Evolutionary conservation across 1,140 invertebrate genomes (phyloP).

Genomic region (Orius insidiosus): DNA sequence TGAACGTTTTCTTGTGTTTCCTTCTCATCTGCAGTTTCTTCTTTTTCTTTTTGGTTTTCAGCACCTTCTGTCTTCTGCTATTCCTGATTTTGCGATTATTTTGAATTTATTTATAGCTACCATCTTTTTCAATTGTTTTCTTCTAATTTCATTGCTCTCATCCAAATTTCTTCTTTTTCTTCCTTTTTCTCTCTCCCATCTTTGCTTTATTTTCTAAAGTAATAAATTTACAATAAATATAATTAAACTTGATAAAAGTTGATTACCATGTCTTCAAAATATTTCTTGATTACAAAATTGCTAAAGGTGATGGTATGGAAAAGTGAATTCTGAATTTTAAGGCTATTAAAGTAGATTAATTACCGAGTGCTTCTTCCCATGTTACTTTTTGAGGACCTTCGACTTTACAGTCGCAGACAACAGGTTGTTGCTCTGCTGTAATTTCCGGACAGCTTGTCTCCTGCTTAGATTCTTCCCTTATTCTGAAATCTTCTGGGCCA

Average conservation of each 20-base stretch:
- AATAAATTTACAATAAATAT: no score
- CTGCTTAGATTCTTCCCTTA: background rate
- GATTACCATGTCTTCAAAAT: background rate
- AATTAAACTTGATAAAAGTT: no score
- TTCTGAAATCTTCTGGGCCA: constrained; percentile 9
- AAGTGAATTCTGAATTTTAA: background rate
- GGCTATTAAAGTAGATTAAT: background rate
- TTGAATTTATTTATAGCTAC: no score
- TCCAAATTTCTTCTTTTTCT: no score
- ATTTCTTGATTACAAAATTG: background rate
- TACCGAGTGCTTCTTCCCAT: background rate
- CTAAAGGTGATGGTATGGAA: no score
- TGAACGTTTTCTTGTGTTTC: no score
- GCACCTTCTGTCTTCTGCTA: background rate
- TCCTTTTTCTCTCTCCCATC: no score
- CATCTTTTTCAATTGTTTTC: background rate
- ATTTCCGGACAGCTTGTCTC: background rate
- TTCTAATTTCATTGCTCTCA: no score
- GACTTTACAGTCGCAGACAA: background rate
- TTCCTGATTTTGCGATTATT: no score
- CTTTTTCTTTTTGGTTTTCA: no score
- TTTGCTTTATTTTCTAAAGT: no score
- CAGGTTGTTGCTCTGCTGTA: background rate
- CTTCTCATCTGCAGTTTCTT: no score
- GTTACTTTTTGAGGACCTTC: background rate